These are phyloP conservation scores for Eulemur macaco DNA, from an alignment of 2,113 vertebrate species.

Conservation along the genomic window DNA sequence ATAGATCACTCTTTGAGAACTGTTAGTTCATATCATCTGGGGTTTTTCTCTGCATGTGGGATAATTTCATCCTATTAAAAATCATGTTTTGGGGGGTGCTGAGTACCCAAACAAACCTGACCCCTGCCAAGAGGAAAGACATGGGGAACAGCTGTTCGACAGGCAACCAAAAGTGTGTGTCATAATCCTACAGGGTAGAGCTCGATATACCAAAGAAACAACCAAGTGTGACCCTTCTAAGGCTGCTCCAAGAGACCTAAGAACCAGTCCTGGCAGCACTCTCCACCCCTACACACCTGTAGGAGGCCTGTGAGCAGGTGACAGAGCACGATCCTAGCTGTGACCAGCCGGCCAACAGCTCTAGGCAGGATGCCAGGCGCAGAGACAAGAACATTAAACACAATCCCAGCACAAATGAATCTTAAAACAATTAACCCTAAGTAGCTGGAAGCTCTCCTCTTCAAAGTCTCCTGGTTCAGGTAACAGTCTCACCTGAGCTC, in stretches of 20 bases:
- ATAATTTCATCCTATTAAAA: not conserved
- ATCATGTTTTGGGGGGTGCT: not conserved
- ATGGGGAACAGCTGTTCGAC: not conserved
- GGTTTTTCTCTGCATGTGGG: not conserved
- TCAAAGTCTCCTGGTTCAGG: not conserved
- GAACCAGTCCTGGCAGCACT: fast-evolving
- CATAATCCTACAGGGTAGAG: not conserved
- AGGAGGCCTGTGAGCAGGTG: not conserved
- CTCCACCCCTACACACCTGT: not conserved
- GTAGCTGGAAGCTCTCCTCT: not conserved
- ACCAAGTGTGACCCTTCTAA: not conserved
- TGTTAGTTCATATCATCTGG: not conserved
- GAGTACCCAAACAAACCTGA: not conserved
- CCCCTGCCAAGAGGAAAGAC: not conserved
- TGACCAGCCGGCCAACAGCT: not conserved
- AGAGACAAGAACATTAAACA: not conserved
- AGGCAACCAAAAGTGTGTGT: not conserved
- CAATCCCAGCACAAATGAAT: not conserved
- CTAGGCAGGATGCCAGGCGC: not conserved
- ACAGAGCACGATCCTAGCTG: not conserved
- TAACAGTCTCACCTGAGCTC: not conserved
- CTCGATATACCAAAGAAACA: not conserved
- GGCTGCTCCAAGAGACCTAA: not conserved
- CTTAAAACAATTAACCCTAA: not conserved
- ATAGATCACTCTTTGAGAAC: not conserved